Conservation (phyloP, 1,140 invertebrate species). For the Hydropsyche tenuis region DNA sequence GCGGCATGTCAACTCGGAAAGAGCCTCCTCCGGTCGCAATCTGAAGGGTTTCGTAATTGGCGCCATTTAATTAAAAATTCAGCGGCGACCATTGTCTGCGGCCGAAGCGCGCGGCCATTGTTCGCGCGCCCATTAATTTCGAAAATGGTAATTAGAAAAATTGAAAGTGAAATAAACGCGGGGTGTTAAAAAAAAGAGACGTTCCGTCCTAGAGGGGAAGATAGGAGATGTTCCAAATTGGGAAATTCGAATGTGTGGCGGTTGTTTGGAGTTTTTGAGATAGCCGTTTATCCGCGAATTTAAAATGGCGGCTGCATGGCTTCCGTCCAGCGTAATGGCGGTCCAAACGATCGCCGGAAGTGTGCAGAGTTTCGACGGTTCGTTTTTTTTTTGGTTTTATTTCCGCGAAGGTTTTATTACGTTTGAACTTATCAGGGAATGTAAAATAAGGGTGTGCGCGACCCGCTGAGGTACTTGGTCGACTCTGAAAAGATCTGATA, state of each 20-base stretch:
- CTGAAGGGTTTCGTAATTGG: constrained; percentile 30
- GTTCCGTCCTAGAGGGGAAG: no score
- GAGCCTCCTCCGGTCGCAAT: not conserved
- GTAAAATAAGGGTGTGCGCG: constrained; percentile 21
- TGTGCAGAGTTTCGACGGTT: not conserved
- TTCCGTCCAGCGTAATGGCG: constrained; percentile 34
- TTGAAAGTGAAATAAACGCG: no score
- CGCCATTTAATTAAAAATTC: constrained; percentile 39
- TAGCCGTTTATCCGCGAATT: constrained; percentile 5
- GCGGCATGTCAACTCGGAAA: not conserved
- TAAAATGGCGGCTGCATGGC: constrained; percentile 14
- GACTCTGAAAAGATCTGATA: no score
- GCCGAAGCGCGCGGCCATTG: constrained; percentile 12
- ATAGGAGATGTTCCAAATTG: no score
- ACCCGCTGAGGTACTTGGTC: not conserved
- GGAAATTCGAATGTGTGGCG: no score
- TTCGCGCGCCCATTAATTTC: constrained; percentile 26
- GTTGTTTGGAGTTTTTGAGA: not conserved
- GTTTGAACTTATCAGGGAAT: constrained; percentile 14
- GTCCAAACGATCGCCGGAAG: constrained; percentile 21
- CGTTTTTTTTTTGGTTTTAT: not conserved
- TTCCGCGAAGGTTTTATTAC: constrained; percentile 15
- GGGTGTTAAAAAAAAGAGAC: no score
- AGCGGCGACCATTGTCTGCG: constrained; percentile 27
- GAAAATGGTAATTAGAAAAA: constrained; percentile 35